Conservation (phyloP, 1,140 invertebrate species). For the Cotesia typhae region DNA sequence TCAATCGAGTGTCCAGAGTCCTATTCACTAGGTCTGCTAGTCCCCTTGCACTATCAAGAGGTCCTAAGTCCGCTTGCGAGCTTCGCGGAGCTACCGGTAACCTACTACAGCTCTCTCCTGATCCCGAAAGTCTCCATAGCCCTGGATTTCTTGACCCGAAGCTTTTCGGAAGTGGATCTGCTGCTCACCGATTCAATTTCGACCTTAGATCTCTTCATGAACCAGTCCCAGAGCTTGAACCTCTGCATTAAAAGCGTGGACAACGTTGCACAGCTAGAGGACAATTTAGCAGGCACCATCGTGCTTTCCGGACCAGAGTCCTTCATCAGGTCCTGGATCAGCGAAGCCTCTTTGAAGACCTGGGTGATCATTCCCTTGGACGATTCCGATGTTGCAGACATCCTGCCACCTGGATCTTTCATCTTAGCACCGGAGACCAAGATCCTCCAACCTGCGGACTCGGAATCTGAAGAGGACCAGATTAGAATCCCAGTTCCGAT, state of each 20-base stretch:
- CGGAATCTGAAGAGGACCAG: too few relatives aligned
- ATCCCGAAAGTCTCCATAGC: constrained; percentile 49
- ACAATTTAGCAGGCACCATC: constrained; percentile 44
- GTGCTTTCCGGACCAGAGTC: constrained; percentile 47
- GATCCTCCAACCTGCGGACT: too few relatives aligned
- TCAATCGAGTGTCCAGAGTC: constrained; percentile 52
- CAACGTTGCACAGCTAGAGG: constrained; percentile 38
- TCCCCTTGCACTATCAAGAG: constrained; percentile 44
- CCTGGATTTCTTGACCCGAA: constrained; percentile 50
- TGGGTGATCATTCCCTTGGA: constrained; percentile 57
- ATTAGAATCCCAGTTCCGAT: too few relatives aligned
- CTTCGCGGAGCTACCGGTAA: constrained; percentile 51
- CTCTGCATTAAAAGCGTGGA: constrained; percentile 54
- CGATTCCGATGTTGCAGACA: constrained; percentile 40
- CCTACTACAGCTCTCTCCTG: constrained; percentile 50
- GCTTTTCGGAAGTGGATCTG: constrained; percentile 51
- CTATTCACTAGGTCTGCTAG: constrained; percentile 53
- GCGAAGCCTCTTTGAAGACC: constrained; percentile 39
- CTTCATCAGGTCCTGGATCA: constrained; percentile 50
- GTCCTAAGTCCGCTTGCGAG: constrained; percentile 51
- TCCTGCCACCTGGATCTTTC: background rate
- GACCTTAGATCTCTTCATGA: constrained; percentile 45
- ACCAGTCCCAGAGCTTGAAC: constrained; percentile 46
- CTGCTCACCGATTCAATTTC: constrained; percentile 43
- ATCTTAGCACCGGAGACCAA: background rate